These are phyloP conservation scores for Plecturocebus donacophilus DNA, from an alignment of 2,113 vertebrate genomes.

Conservation along the genomic window DNA sequence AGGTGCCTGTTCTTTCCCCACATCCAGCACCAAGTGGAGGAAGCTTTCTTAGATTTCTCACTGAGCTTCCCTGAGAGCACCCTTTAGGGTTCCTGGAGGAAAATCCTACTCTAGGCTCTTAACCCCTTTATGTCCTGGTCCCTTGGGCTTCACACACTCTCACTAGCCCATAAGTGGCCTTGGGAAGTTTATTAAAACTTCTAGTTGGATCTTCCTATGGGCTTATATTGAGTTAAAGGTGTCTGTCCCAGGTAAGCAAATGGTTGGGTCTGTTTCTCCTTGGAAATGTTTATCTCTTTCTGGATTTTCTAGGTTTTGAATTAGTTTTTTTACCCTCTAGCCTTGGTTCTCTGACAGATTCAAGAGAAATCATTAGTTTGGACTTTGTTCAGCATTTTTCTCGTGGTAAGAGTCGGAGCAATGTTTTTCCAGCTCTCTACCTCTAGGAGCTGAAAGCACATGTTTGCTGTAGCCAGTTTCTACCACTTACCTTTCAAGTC, in stretches of 20 bases:
- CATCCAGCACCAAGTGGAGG: not conserved
- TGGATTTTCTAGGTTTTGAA: not conserved
- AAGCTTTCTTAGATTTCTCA: not conserved
- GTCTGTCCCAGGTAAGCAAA: not conserved
- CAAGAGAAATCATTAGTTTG: not conserved
- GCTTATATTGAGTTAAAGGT: rapidly evolving
- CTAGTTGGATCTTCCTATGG: not conserved
- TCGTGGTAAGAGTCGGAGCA: not conserved
- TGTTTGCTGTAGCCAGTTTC: not conserved
- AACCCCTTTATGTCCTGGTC: rapidly evolving
- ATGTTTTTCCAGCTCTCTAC: not conserved
- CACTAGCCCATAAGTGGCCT: not conserved
- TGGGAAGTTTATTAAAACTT: not conserved
- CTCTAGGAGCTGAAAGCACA: not conserved
- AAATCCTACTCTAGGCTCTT: not conserved
- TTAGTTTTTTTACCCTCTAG: not conserved
- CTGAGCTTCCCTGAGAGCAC: rapidly evolving
- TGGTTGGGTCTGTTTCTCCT: rapidly evolving
- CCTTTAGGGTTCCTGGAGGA: not conserved
- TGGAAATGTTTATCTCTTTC: not conserved
- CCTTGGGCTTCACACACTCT: not conserved
- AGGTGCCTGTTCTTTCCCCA: not conserved
- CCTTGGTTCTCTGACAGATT: not conserved
- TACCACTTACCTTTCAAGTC: not conserved
- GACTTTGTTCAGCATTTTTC: not conserved